Conservation (phyloP, 2,888 invertebrate species). For the Leptopterna dolabrata region DNA sequence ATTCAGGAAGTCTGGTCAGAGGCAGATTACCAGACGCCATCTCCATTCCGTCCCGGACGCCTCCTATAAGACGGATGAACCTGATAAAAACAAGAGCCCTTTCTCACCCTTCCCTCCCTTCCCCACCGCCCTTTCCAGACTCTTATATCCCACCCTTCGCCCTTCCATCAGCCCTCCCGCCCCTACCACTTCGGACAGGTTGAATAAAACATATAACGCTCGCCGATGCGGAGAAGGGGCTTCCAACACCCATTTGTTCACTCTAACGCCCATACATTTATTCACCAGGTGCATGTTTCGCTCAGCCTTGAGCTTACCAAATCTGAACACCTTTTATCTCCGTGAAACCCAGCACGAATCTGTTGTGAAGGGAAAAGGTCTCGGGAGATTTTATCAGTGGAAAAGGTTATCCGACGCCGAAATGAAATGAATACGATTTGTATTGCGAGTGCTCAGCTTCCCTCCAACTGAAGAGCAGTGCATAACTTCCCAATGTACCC, state of each 20-base stretch:
- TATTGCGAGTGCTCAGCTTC: not conserved
- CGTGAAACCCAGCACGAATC: constrained; percentile 38
- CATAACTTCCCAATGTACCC: too few species aligned
- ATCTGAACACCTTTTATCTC: constrained; percentile 49
- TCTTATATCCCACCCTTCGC: not conserved
- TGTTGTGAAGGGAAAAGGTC: constrained; percentile 20
- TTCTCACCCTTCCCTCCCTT: not conserved
- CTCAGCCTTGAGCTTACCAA: constrained; percentile 43
- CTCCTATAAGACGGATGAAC: not conserved
- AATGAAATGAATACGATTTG: constrained; percentile 42
- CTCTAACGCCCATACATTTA: constrained; percentile 53
- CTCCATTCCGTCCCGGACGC: not conserved
- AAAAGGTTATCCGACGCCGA: not conserved
- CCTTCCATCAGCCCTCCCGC: not conserved
- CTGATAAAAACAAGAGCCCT: constrained; percentile 25
- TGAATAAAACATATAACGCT: constrained; percentile 51
- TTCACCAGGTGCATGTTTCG: constrained; percentile 54
- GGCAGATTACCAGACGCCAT: constrained; percentile 7
- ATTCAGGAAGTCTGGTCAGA: constrained; percentile 3
- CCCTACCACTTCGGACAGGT: constrained; percentile 42
- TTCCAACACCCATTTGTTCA: constrained; percentile 53
- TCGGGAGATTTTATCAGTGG: constrained; percentile 3
- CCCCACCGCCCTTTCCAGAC: not conserved
- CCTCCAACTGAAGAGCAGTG: not conserved
- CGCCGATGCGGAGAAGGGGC: constrained; percentile 40